A percentile compares a stretch with the other conserved stretches of the same genome.
phyloP scores from a whole-genome alignment of 2,888 invertebrate species.

The Chaetogeoica ovagalla region DNA sequence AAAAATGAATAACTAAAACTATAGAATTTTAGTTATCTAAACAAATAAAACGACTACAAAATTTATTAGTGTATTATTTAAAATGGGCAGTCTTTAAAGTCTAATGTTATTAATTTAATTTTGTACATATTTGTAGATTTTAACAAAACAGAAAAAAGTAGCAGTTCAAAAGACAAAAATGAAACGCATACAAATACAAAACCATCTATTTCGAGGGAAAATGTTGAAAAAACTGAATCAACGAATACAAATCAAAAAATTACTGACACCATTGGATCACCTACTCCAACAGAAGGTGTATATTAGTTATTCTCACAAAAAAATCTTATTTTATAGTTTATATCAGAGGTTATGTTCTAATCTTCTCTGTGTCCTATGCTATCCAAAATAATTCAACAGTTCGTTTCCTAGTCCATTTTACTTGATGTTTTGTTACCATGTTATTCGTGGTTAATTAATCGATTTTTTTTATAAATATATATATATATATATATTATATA shows the following conservation, averaged over 20 bases:
- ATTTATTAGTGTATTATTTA: too few species aligned
- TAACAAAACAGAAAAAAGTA: background rate
- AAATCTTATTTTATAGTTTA: too few species aligned
- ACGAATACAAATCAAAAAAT: background rate
- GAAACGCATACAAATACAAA: background rate
- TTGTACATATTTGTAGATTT: conserved; percentile 13
- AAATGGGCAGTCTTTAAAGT: background rate
- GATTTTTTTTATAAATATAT: background rate
- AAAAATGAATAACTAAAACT: background rate
- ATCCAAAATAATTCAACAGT: too few species aligned
- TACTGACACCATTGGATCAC: conserved; percentile 31
- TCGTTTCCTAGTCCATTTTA: too few species aligned
- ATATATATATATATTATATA: background rate
- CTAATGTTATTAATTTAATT: background rate
- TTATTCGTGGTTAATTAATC: too few species aligned
- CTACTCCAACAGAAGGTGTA: conserved; percentile 29
- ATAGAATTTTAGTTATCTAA: background rate
- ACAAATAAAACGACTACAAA: too few species aligned
- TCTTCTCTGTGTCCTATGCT: too few species aligned
- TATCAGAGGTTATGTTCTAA: too few species aligned
- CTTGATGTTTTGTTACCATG: too few species aligned
- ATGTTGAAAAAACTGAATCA: conserved; percentile 11
- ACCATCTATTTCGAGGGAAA: background rate
- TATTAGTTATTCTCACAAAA: background rate
- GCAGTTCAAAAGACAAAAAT: background rate